Percentiles rank a stretch among this genome's conserved stretches.
Evolutionary conservation across 2,797 vertebrate genomes (phyloP).

Genomic region (Eidolon dupreanum): DNA sequence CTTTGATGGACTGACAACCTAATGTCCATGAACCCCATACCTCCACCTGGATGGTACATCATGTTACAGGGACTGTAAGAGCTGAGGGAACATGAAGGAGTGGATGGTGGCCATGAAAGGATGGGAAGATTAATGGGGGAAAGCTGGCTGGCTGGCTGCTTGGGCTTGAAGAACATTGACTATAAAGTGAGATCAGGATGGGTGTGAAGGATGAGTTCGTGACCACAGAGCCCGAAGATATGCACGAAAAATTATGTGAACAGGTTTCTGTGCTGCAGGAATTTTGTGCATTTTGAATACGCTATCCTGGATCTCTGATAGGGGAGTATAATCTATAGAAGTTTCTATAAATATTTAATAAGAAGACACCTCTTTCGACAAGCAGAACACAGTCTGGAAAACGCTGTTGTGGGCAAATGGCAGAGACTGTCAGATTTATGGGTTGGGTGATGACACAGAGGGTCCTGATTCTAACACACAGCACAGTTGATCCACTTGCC

Average conservation of each 20-base stretch:
- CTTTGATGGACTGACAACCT: background rate
- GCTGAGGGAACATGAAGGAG: fast-evolving
- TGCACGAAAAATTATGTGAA: fast-evolving
- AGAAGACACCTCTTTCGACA: fast-evolving
- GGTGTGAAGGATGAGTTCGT: fast-evolving
- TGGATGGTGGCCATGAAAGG: no score
- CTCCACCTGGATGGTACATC: background rate
- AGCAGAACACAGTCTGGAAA: background rate
- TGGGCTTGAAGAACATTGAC: fast-evolving
- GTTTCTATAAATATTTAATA: fast-evolving
- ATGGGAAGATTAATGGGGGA: no score
- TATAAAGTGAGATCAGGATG: no score
- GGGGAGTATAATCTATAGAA: fast-evolving
- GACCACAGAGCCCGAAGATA: background rate
- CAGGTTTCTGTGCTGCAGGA: background rate
- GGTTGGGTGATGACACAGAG: background rate
- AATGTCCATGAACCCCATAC: fast-evolving
- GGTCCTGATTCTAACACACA: background rate
- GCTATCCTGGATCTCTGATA: background rate
- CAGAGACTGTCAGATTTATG: fast-evolving
- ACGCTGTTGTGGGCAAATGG: fast-evolving
- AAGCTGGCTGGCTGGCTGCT: no score
- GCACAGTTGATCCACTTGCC: fast-evolving
- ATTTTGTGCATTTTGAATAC: background rate
- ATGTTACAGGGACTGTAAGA: fast-evolving